phyloP scores from a whole-genome alignment of 2,888 invertebrate species.

The Metellina segmentata region DNA sequence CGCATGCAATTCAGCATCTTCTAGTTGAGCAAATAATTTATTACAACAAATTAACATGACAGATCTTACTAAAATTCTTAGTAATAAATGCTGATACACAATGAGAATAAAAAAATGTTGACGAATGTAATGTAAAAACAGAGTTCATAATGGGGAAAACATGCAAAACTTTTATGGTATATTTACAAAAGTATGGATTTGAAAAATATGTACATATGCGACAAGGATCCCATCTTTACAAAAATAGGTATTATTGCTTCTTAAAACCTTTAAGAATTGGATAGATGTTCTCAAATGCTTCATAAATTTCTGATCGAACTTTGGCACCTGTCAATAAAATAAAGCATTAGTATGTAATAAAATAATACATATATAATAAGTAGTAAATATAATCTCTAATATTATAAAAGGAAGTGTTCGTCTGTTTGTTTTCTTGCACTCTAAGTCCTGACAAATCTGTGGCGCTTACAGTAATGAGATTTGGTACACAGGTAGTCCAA shows the following conservation, averaged over 20 bases:
- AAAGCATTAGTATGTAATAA: neutral
- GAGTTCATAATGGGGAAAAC: neutral
- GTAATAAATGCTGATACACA: neutral
- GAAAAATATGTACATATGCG: constrained; percentile 19
- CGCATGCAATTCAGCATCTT: no score
- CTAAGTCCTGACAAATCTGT: no score
- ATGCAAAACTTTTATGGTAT: neutral
- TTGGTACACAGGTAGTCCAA: no score
- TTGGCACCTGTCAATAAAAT: constrained; percentile 82
- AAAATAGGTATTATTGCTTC: constrained; percentile 79
- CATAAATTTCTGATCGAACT: constrained; percentile 83
- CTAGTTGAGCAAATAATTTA: no score
- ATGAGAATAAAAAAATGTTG: neutral
- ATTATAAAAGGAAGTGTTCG: no score
- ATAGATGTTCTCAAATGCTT: constrained; percentile 84
- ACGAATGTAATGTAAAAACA: neutral
- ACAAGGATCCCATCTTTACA: neutral
- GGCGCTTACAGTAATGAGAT: no score
- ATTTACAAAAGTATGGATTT: constrained; percentile 25
- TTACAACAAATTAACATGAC: no score
- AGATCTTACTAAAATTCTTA: no score
- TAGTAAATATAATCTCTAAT: neutral
- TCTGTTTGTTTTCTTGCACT: no score
- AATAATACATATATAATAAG: no score
- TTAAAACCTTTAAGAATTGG: constrained; percentile 83